These are phyloP conservation scores for Idaea aversata DNA, from an alignment of 2,888 invertebrate species.

Conservation along the genomic window DNA sequence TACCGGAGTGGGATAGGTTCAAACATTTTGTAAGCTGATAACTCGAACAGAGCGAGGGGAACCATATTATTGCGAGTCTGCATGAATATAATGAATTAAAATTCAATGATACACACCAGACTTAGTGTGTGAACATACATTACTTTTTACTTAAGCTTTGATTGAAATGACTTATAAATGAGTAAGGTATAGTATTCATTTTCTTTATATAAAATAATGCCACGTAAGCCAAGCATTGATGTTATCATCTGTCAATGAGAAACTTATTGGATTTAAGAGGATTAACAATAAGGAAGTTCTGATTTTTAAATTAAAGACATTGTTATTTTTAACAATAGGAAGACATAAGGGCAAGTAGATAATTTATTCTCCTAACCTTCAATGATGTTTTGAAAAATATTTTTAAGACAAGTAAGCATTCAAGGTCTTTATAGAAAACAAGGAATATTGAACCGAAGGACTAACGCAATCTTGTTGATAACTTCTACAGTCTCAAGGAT, in stretches of 20 bases:
- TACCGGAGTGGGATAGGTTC: slow-evolving; percentile 64
- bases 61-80: slow-evolving; percentile 76
- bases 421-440: slow-evolving; percentile 56
- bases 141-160: slow-evolving; percentile 53
- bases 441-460: slow-evolving; percentile 50
- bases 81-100: slow-evolving; percentile 79
- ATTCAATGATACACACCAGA: slow-evolving; percentile 67
- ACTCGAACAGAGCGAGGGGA: slow-evolving; percentile 76
- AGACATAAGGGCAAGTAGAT: slow-evolving; percentile 2
- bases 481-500: slow-evolving; percentile 44
- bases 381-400: slow-evolving; percentile 52
- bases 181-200: background rate
- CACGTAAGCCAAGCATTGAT: background rate
- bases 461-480: slow-evolving; percentile 34
- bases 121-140: slow-evolving; percentile 58
- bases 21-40: slow-evolving; percentile 80
- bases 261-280: slow-evolving; percentile 23
- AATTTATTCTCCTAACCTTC: slow-evolving; percentile 20
- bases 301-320: slow-evolving; percentile 1
- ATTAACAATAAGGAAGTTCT: slow-evolving; percentile 8
- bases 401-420: slow-evolving; percentile 48
- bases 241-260: slow-evolving; percentile 12
- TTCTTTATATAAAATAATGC: background rate
- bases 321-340: slow-evolving; percentile 4
- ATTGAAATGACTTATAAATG: slow-evolving; percentile 17